These are phyloP conservation scores for Dromius quadrimaculatus DNA, from an alignment of 2,888 invertebrate genomes.

Conservation along the genomic window DNA sequence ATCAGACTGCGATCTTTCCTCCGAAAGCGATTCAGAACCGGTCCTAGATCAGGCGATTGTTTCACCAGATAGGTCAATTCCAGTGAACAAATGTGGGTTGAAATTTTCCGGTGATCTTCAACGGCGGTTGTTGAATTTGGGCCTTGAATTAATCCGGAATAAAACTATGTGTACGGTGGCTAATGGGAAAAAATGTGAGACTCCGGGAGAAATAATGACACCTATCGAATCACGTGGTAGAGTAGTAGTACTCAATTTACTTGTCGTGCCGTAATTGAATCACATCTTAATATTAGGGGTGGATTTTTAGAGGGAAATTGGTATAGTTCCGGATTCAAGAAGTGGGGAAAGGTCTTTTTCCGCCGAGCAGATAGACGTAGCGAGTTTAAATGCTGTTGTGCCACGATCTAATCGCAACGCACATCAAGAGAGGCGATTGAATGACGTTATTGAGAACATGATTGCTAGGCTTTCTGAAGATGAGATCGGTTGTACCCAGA, in stretches of 20 bases:
- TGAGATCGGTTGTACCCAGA: conserved; percentile 33
- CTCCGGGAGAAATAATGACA: not conserved
- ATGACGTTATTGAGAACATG: not conserved
- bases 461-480: not conserved
- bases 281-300: not conserved
- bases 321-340: not conserved
- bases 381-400: not conserved
- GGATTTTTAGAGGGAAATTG: conserved; percentile 5
- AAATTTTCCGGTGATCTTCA: not conserved
- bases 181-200: not conserved
- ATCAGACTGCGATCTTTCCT: not conserved
- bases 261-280: not conserved
- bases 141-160: not conserved
- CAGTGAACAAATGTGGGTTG: not conserved
- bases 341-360: not conserved
- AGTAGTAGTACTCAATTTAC: not conserved
- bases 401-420: not conserved
- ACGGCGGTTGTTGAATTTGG: not conserved
- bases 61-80: not conserved
- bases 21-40: not conserved
- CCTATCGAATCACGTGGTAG: not conserved
- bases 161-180: not conserved
- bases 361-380: not conserved
- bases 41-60: no score
- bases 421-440: not conserved